Evolutionary conservation across 2,888 invertebrate genomes (phyloP).

Genomic region (Muscina levida): DNA sequence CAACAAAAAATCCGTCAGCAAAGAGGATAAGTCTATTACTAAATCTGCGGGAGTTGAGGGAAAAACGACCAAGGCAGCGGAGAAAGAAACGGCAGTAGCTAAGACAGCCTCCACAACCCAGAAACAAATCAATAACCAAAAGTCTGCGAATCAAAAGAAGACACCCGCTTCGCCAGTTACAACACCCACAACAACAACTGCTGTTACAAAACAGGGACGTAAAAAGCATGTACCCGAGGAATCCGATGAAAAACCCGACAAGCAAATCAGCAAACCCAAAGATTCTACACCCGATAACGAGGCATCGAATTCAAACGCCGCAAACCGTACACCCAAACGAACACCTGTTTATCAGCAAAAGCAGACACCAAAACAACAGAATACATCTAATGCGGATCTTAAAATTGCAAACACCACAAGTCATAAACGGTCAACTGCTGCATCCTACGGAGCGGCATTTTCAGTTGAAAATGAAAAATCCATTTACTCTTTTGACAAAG

Average conservation of each 20-base stretch:
- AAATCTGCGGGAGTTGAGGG: conserved; percentile 53
- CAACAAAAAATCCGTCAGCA: conserved; percentile 48
- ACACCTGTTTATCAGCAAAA: conserved; percentile 82
- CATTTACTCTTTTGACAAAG: conserved; percentile 87
- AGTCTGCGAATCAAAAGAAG: conserved; percentile 50
- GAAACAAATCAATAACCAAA: conserved; percentile 54
- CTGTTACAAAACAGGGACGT: conserved; percentile 60
- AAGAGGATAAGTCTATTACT: conserved; percentile 63
- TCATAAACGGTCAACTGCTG: conserved; percentile 68
- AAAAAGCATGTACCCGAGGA: conserved; percentile 63
- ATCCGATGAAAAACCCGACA: conserved; percentile 51
- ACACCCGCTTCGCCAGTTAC: conserved; percentile 7
- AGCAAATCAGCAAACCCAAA: conserved; percentile 58
- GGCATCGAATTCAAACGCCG: conserved; percentile 62
- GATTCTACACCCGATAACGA: conserved; percentile 52
- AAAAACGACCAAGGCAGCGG: conserved; percentile 62
- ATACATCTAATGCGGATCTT: conserved; percentile 70
- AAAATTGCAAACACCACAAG: conserved; percentile 78
- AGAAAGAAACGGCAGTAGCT: conserved; percentile 66
- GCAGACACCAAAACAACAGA: conserved; percentile 64
- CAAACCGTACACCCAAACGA: conserved; percentile 72
- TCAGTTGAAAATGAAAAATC: conserved; percentile 86
- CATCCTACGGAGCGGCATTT: conserved; percentile 80
- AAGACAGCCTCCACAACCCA: conserved; percentile 65
- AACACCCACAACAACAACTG: conserved; percentile 52